phyloP scores from a whole-genome alignment of 1,140 invertebrate genomes.

The Sinella curviseta region DNA sequence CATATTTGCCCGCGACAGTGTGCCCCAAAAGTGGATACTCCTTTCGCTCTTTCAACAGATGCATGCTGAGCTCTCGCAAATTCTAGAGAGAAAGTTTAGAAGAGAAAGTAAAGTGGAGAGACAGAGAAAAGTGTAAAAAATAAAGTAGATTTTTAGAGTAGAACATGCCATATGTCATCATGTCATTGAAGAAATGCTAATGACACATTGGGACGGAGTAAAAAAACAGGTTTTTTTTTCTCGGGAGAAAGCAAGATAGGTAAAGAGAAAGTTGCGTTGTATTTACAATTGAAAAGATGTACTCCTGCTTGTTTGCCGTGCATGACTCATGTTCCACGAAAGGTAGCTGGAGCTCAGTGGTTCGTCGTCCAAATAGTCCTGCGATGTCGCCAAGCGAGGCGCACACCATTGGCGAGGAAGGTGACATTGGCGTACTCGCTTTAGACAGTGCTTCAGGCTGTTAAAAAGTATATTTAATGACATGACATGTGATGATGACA shows the following conservation, averaged over 20 bases:
- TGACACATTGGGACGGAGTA: neutral
- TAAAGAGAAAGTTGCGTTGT: neutral
- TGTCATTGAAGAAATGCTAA: too few relatives aligned
- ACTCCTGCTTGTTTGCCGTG: constrained; percentile 81
- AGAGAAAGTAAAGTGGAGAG: neutral
- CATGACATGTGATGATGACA: neutral
- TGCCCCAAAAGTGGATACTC: constrained; percentile 70
- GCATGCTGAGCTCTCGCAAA: constrained; percentile 76
- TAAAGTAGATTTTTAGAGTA: neutral
- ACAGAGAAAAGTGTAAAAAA: neutral
- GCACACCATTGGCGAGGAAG: constrained; percentile 60
- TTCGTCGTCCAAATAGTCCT: constrained; percentile 50
- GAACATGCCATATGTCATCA: neutral
- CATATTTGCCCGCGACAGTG: constrained; percentile 75
- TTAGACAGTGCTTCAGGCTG: constrained; percentile 79
- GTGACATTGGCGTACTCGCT: constrained; percentile 78
- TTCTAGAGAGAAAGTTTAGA: constrained; percentile 60
- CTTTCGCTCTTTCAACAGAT: constrained; percentile 68
- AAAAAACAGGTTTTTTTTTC: too few relatives aligned
- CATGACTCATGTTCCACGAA: constrained; percentile 81
- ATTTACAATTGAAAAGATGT: constrained; percentile 76
- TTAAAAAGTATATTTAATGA: constrained; percentile 30
- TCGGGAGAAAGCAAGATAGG: too few relatives aligned
- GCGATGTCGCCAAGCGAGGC: constrained; percentile 59
- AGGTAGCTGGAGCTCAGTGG: constrained; percentile 59